Base-by-base conservation (phyloP, 1,140 invertebrate species). In the Macrosteles quadrilineatus region DNA sequence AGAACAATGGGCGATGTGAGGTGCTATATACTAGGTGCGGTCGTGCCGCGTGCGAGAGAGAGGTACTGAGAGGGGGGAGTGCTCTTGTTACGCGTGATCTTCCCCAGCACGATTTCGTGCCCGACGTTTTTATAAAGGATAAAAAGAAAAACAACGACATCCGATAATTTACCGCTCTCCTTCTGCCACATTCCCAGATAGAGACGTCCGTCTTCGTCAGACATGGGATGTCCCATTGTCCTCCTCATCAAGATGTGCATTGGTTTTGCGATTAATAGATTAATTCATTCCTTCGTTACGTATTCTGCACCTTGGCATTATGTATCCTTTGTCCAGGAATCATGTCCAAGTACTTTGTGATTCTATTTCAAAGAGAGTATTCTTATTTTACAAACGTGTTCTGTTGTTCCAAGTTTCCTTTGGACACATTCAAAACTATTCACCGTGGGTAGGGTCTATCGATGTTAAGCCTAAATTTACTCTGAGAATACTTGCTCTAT, bases 91-190 rank as follows among this genome's bases (percentile, higher is more conserved):
- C 21, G 55, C 55, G 55, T 59, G 27, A 30, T 59, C 55, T n/a
- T 59, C 55, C 55, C 27, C 55, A 6, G 55, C 55, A 59, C 55
- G 55, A 59, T 30, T 59, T 59, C 55, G 55, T 59, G 55, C 55
- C 27, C 55, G 25, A 29, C 21, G 17, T 50, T 59, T 59, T 59
- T 59, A 59, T 29, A 25, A 19, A 6, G 9, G 21, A 53, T 53
- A 53, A 59, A 25, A 59, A 59, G 25, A 59, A 59, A 29, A 59
- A 59, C 21, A 59, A 30, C 12, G 25, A 59, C 55, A 29, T 25
- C 55, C 27, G 55, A 59, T 59, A 59, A 59, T 59, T 59, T 59
- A 59, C 55, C n/a, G 55, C 21, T 50, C 47, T 50, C 47, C 47
- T 50, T 50, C 47, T 50, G 47, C 47, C 47, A 50, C 55, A 59